Percentiles rank a stretch among this genome's conserved stretches.
phyloP scores from a whole-genome alignment of 1,140 invertebrate genomes.

The Tachypleus tridentatus region DNA sequence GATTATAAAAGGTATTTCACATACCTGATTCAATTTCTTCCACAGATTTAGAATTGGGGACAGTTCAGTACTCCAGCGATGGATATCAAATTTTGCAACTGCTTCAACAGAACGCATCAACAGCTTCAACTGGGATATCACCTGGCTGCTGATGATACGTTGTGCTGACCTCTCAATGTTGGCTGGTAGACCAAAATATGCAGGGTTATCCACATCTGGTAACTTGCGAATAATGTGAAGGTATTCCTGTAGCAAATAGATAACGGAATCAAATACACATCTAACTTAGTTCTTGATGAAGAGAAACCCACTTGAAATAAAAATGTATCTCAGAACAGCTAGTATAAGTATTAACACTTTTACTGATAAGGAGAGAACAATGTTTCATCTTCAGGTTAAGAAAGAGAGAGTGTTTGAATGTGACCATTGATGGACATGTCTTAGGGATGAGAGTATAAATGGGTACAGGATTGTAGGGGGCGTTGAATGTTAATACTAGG shows the following conservation, averaged over 20 bases:
- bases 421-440: no score
- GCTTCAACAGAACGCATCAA: conserved; percentile 24
- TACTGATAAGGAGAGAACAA: no score
- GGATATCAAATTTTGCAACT: conserved; percentile 31
- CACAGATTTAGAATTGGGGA: conserved; percentile 55
- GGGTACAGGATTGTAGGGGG: no score
- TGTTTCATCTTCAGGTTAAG: no score
- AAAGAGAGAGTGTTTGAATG: no score
- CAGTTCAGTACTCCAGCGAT: conserved; percentile 46
- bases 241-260: conserved; percentile 40
- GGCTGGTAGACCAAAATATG: conserved; percentile 61
- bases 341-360: no score
- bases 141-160: conserved; percentile 46
- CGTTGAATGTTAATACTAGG: no score
- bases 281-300: conserved; percentile 4
- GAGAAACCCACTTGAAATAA: conserved; percentile 26
- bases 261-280: no score
- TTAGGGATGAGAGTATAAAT: no score
- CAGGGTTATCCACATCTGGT: conserved; percentile 52
- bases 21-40: conserved; percentile 56
- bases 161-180: conserved; percentile 71
- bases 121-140: conserved; percentile 51
- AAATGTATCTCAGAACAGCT: no score
- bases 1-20: not conserved
- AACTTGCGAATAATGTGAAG: conserved; percentile 46